Percentiles rank a stretch among this genome's conserved stretches.
Evolutionary conservation across 2,113 vertebrate genomes (phyloP).

Genomic region (Hippolais icterina): DNA sequence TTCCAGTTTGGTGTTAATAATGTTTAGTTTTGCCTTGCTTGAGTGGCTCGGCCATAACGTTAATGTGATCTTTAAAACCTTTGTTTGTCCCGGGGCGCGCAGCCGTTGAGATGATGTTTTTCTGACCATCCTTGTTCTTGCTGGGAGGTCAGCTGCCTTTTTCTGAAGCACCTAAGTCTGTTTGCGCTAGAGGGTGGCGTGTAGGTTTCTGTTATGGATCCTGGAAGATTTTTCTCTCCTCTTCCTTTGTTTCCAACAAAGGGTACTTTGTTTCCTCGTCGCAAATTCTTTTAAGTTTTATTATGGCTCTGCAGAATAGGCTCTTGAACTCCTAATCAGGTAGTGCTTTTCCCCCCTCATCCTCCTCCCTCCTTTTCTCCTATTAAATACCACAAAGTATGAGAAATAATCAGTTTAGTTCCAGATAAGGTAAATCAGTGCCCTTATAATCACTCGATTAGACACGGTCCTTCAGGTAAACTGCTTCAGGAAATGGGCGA

Average conservation of each 20-base stretch:
- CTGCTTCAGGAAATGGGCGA: conserved; percentile 58
- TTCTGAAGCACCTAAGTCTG: conserved; percentile 32
- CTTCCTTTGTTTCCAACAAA: conserved; percentile 30
- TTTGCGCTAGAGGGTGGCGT: not conserved
- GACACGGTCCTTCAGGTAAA: conserved; percentile 69
- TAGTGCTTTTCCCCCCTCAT: conserved; percentile 3
- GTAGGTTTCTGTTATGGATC: conserved; percentile 30
- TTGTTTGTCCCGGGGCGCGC: not conserved
- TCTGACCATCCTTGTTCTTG: not conserved
- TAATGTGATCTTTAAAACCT: conserved; percentile 36
- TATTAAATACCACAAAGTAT: conserved; percentile 53
- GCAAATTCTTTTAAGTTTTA: conserved; percentile 60
- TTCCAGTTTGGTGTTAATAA: not conserved
- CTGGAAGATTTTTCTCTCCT: conserved; percentile 41
- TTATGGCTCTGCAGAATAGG: conserved; percentile 31
- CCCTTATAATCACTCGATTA: conserved; percentile 70
- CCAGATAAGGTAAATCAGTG: conserved; percentile 71
- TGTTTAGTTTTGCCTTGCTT: conserved; percentile 31
- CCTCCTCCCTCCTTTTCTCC: conserved; percentile 45
- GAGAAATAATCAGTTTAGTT: conserved; percentile 74
- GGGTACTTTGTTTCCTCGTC: conserved; percentile 47
- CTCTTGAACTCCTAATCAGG: conserved; percentile 59
- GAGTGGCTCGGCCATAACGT: not conserved
- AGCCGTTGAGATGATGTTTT: conserved; percentile 43
- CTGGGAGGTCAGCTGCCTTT: conserved; percentile 27